These are phyloP conservation scores for Ceratina japonica DNA, from an alignment of 1,140 invertebrate genomes.

Conservation along the genomic window DNA sequence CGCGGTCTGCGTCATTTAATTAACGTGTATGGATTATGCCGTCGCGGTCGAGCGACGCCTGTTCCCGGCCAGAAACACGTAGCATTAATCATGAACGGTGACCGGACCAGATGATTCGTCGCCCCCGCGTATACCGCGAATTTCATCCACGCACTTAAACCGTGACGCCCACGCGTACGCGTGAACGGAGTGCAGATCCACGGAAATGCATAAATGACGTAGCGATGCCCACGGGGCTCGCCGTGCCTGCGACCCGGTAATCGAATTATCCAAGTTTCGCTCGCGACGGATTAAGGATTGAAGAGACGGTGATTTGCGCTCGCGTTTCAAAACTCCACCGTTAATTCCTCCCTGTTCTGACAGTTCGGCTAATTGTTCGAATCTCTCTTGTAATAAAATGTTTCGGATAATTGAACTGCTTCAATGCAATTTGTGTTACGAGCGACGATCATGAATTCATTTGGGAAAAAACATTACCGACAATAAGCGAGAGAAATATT, in stretches of 20 bases:
- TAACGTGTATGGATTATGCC: slow-evolving; percentile 60
- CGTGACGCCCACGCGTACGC: not conserved
- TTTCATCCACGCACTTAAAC: slow-evolving; percentile 54
- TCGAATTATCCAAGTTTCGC: not conserved
- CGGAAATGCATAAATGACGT: slow-evolving; percentile 53
- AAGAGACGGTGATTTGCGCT: not conserved
- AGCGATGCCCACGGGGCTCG: slow-evolving; percentile 28
- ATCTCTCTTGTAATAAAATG: no score
- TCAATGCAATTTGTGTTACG: no score
- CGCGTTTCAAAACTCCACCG: not conserved
- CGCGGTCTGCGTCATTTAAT: slow-evolving; percentile 50
- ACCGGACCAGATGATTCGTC: slow-evolving; percentile 41
- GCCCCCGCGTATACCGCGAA: slow-evolving; percentile 27
- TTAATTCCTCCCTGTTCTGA: no score
- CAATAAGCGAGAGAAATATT: no score
- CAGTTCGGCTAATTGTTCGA: no score
- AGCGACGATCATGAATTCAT: no score
- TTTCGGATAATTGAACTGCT: no score
- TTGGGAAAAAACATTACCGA: no score
- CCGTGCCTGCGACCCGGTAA: not conserved
- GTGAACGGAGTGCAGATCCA: slow-evolving; percentile 14
- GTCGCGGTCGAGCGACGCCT: slow-evolving; percentile 22
- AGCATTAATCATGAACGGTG: slow-evolving; percentile 61
- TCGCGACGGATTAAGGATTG: not conserved
- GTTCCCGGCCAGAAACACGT: slow-evolving; percentile 40